Evolutionary conservation across 2,888 invertebrate genomes (phyloP), one percentile per base, ranked within the genome.

Genomic region (Dasysyrphus albostriatus): DNA sequence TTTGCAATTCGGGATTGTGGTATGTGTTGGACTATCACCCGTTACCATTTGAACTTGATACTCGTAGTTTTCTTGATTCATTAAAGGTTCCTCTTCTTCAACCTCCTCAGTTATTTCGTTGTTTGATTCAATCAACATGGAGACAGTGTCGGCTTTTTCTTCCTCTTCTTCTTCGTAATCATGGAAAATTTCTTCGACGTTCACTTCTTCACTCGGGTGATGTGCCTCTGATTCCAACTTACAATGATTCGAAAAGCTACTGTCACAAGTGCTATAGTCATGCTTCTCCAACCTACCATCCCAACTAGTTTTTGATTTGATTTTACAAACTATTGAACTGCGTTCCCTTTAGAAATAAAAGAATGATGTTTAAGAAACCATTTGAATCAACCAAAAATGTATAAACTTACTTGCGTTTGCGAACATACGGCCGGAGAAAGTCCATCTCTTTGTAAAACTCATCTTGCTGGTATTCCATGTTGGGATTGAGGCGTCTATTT

Each of bases 371-470:
- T 7, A 19, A 24, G 24, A 32, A 39, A 10, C 7, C 6, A 0
- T 32, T 59, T 1, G 9, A 10, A 49, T 5, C 9, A 49, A 49
- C 4, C 5, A 49, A 3, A 49, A 49, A 10, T 4, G 6, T 6
- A 7, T 37, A 24, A 24, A 79, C 76, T 65, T 69, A 88, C 88
- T 87, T 88, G 4, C 92, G 89, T 69, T 91, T 92, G 7, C 91
- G 89, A 0, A 92, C 91, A 73, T 90, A 92, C 14, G 90, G 89
- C 5, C 92, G 88, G 56, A 92, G 80, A 58, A 92, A 92, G 51
- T 92, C 92, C 92, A 92, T 92, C 72, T 91, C 90, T 6, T 89
- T 83, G 16, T 91, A 92, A 49, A 92, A 92, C 10, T 91, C 90
- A 80, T 90, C 92, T 24, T 88, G 89, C 0, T 90, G 91, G 54